Evolutionary conservation across 2,888 invertebrate species (phyloP).

Genomic region (Lasioglossum oenotherae): DNA sequence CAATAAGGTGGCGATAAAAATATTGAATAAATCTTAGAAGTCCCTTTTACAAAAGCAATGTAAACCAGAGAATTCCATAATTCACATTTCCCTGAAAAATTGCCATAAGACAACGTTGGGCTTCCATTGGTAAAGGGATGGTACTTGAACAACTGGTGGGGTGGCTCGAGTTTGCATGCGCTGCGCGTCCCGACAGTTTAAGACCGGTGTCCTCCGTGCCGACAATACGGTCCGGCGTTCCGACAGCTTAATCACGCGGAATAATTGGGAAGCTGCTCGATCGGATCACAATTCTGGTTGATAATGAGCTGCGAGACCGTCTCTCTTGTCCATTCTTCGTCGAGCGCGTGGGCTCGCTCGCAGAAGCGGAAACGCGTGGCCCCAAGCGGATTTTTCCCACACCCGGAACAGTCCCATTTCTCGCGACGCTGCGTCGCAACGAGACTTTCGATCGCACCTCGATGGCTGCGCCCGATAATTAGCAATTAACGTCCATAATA

Average conservation of each 20-base stretch:
- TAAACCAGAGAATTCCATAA: no score
- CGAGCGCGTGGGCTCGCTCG: neutral
- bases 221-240: neutral
- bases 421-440: neutral
- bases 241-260: conserved; percentile 34
- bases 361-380: neutral
- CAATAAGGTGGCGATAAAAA: no score
- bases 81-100: no score
- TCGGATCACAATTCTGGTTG: neutral
- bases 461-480: conserved; percentile 41
- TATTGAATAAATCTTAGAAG: no score
- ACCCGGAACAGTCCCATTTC: neutral
- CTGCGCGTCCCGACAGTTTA: conserved; percentile 15
- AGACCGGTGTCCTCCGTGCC: neutral
- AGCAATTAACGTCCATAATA: conserved; percentile 46
- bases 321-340: neutral
- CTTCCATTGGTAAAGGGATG: no score
- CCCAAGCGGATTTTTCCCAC: neutral
- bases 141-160: no score
- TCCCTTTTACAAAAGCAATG: no score
- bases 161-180: conserved; percentile 1
- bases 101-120: no score
- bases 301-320: neutral
- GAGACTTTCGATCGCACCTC: conserved; percentile 26
- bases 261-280: conserved; percentile 21